Percentiles rank a stretch among this genome's conserved stretches.
These are phyloP conservation scores for Drosophila albomicans DNA, from an alignment of 1,140 invertebrate genomes.

Conservation along the genomic window DNA sequence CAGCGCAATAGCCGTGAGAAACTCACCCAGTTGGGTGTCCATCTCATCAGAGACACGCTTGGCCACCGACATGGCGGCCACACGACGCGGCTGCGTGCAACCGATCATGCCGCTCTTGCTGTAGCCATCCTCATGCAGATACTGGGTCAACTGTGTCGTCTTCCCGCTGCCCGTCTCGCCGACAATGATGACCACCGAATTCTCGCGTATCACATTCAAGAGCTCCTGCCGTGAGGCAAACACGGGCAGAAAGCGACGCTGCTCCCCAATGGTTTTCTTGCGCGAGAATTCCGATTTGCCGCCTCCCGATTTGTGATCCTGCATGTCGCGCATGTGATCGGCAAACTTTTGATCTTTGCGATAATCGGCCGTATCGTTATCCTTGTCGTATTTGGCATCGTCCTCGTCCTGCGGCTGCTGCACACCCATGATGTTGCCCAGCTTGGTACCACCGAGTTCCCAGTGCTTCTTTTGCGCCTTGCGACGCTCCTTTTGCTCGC, in stretches of 20 bases:
- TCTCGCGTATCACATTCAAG: conserved; percentile 97
- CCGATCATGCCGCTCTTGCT: conserved; percentile 97
- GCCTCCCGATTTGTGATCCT: conserved; percentile 85
- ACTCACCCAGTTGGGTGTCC: conserved; percentile 91
- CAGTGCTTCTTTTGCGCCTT: conserved; percentile 99
- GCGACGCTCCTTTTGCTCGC: conserved; percentile 98
- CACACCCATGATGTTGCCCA: conserved; percentile 99
- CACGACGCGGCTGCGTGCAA: conserved; percentile 96
- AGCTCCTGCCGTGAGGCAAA: conserved; percentile 98
- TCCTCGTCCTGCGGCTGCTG: conserved; percentile 92
- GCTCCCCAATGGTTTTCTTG: conserved; percentile 94
- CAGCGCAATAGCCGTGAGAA: no score
- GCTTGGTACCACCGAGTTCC: conserved; percentile 98
- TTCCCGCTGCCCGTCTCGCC: conserved; percentile 99
- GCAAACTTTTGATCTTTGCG: conserved; percentile 98
- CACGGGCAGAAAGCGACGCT: conserved; percentile 96
- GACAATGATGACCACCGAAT: conserved; percentile 97
- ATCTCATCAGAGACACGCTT: conserved; percentile 99
- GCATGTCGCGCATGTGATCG: conserved; percentile 92
- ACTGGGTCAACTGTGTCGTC: conserved; percentile 98
- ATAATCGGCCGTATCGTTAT: conserved; percentile 89
- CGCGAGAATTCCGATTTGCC: conserved; percentile 95
- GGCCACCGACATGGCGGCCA: conserved; percentile 99
- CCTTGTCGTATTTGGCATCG: conserved; percentile 87
- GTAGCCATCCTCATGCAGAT: conserved; percentile 99